phyloP scores from a whole-genome alignment of 2,888 invertebrate genomes.

The Ceramica pisi region DNA sequence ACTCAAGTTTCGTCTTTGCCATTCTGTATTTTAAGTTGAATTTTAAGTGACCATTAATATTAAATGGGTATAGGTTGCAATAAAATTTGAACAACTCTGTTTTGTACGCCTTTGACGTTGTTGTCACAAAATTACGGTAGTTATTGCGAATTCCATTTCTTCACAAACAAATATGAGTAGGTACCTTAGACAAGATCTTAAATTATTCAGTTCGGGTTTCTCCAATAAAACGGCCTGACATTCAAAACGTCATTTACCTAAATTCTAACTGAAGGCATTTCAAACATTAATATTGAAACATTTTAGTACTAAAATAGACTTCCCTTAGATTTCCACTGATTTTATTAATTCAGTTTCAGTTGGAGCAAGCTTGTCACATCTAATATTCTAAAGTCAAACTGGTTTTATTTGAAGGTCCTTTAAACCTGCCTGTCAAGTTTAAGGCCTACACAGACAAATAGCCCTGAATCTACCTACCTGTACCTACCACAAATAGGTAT shows the following conservation, averaged over 20 bases:
- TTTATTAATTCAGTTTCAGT: constrained; percentile 13
- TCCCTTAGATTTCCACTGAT: constrained; percentile 10
- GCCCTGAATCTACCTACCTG: no score
- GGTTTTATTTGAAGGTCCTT: constrained; percentile 5
- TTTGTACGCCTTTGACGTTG: no score
- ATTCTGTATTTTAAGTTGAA: no score
- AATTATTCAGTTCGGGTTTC: constrained; percentile 7
- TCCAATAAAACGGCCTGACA: neutral
- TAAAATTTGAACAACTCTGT: no score
- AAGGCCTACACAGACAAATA: no score
- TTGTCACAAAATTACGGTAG: no score
- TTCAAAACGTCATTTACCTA: constrained; percentile 15
- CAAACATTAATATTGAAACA: constrained; percentile 19
- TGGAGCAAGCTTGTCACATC: neutral
- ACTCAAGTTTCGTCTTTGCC: no score
- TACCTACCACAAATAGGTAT: no score
- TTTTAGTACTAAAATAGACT: constrained; percentile 16
- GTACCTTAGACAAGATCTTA: neutral
- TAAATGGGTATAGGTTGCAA: no score
- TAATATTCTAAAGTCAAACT: constrained; percentile 8
- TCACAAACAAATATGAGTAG: neutral
- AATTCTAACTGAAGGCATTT: constrained; percentile 4
- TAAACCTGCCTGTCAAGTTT: neutral
- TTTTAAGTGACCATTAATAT: no score
- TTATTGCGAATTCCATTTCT: neutral